phyloP scores from a whole-genome alignment of 2,888 invertebrate genomes.

The Drosophila pseudotalamancana region DNA sequence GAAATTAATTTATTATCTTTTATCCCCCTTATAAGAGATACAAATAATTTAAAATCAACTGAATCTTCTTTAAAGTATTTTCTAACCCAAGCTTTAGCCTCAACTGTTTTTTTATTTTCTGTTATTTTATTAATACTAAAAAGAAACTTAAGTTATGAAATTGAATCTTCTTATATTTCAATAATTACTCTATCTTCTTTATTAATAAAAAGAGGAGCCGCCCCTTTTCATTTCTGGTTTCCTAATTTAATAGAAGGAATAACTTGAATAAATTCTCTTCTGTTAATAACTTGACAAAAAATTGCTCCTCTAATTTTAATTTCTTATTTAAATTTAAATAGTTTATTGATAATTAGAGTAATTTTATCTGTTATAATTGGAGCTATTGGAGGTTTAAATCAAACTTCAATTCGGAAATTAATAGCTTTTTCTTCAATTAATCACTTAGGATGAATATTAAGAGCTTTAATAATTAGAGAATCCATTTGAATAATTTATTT shows the following conservation, averaged over 20 bases:
- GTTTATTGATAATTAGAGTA: constrained; percentile 85
- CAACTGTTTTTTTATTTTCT: constrained; percentile 85
- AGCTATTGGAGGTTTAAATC: constrained; percentile 85
- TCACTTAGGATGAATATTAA: constrained; percentile 87
- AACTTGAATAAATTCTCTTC: constrained; percentile 86
- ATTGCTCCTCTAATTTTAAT: constrained; percentile 87
- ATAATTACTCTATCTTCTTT: constrained; percentile 83
- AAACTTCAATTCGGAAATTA: constrained; percentile 86
- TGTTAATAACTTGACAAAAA: constrained; percentile 88
- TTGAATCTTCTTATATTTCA: constrained; percentile 65
- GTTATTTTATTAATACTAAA: constrained; percentile 80
- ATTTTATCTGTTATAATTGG: constrained; percentile 85
- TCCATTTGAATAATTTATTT: constrained; percentile 85
- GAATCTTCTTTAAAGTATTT: constrained; percentile 88
- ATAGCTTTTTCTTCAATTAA: constrained; percentile 88
- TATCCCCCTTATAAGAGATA: constrained; percentile 86
- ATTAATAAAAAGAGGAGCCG: constrained; percentile 86
- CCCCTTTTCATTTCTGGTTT: constrained; percentile 87
- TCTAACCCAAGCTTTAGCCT: constrained; percentile 86
- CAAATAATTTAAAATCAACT: constrained; percentile 85
- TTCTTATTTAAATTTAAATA: constrained; percentile 85
- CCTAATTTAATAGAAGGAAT: constrained; percentile 87
- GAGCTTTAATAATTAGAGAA: constrained; percentile 85
- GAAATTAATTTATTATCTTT: constrained; percentile 88
- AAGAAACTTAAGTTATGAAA: constrained; percentile 77